Percentiles rank a stretch among this genome's conserved stretches.
phyloP scores from a whole-genome alignment of 2,113 vertebrate species.

The Chamaea fasciata region DNA sequence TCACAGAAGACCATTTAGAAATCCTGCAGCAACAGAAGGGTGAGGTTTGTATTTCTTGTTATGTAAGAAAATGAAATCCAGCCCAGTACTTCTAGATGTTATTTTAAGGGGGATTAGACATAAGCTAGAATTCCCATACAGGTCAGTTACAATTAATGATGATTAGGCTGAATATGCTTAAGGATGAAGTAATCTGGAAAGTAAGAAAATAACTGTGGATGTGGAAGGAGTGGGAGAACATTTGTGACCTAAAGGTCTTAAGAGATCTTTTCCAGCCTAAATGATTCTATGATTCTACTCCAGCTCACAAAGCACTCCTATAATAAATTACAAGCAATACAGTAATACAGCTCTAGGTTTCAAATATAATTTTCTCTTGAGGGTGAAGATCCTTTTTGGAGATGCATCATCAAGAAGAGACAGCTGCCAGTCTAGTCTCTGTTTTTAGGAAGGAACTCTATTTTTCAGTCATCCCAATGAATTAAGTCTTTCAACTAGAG shows the following conservation, averaged over 20 bases:
- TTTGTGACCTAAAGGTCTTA: background rate
- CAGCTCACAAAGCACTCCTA: background rate
- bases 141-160: background rate
- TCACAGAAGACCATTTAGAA: slow-evolving; percentile 2
- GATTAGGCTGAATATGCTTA: background rate
- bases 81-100: background rate
- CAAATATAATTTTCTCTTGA: background rate
- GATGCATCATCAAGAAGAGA: background rate
- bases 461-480: background rate
- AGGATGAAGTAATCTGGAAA: background rate
- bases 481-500: background rate
- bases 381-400: background rate
- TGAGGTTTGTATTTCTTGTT: background rate
- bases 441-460: background rate
- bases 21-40: background rate
- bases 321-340: background rate
- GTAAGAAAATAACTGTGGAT: background rate
- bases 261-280: background rate
- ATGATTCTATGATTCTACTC: background rate
- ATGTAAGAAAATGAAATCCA: slow-evolving; percentile 7
- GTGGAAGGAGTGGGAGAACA: background rate
- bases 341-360: background rate
- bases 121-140: background rate
- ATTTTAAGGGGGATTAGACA: background rate
- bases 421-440: background rate